Evolutionary conservation across 2,888 invertebrate species (phyloP).

Genomic region (Troides oblongomaculatus): DNA sequence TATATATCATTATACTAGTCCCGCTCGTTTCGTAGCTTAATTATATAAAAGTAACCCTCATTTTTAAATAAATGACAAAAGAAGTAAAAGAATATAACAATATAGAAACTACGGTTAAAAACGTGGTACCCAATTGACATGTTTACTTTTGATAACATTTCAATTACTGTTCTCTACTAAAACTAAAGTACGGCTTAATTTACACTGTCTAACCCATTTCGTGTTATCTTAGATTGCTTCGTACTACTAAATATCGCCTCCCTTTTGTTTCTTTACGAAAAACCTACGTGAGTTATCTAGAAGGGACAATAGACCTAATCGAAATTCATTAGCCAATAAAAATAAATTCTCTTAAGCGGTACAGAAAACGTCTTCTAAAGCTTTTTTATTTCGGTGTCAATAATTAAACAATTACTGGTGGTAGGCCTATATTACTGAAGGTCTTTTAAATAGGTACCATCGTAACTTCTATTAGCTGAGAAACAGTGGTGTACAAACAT

Average conservation of each 20-base stretch:
- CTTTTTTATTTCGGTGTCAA: not conserved
- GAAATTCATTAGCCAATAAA: slow-evolving; percentile 23
- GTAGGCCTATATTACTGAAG: no score
- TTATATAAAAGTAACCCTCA: no score
- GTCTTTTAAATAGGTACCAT: no score
- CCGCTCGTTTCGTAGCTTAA: no score
- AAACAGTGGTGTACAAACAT: no score
- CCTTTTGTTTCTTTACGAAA: slow-evolving; percentile 16
- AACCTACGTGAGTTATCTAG: slow-evolving; percentile 23
- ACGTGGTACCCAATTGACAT: not conserved
- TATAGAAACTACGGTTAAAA: no score
- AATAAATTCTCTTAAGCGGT: slow-evolving; percentile 22
- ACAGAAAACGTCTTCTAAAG: not conserved
- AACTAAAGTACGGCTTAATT: slow-evolving; percentile 25
- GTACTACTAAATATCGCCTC: not conserved
- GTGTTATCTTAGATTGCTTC: slow-evolving; percentile 14
- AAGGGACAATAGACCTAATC: slow-evolving; percentile 16
- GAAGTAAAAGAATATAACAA: no score
- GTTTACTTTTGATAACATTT: not conserved
- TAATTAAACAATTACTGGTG: no score
- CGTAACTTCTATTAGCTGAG: no score
- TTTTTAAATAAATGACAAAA: no score
- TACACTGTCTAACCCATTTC: slow-evolving; percentile 2
- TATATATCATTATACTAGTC: no score
- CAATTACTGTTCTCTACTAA: not conserved